Evolutionary conservation across 2,888 invertebrate genomes (phyloP).

Genomic region (Conops quadrifasciatus): DNA sequence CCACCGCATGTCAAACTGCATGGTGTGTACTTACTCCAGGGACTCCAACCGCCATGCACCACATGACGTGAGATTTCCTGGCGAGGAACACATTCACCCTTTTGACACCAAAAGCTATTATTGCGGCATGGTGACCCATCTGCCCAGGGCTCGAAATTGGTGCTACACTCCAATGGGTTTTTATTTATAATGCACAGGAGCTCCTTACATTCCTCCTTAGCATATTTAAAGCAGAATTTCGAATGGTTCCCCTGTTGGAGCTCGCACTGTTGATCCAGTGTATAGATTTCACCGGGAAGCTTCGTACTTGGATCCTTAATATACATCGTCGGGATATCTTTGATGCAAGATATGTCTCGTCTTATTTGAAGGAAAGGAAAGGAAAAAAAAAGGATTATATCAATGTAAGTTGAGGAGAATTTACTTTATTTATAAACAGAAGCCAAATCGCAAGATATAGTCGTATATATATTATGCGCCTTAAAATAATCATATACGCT

Average conservation of each 20-base stretch:
- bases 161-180: constrained; percentile 70
- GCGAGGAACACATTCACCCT: constrained; percentile 75
- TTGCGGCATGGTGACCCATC: constrained; percentile 82
- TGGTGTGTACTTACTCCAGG: constrained; percentile 66
- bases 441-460: no score
- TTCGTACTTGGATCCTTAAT: no score
- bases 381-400: no score
- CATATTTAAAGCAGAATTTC: constrained; percentile 59
- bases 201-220: constrained; percentile 70
- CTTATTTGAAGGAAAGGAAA: constrained; percentile 57
- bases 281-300: no score
- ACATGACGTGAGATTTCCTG: no score
- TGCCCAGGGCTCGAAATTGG: constrained; percentile 88
- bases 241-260: constrained; percentile 79
- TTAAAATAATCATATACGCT: no score
- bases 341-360: no score
- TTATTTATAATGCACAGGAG: constrained; percentile 77
- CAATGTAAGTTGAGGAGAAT: no score
- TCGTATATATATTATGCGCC: no score
- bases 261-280: constrained; percentile 81
- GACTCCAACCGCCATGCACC: constrained; percentile 72
- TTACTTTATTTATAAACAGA: no score
- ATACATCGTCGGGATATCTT: no score
- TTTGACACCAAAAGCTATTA: constrained; percentile 77
- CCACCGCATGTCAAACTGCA: constrained; percentile 88